These are phyloP conservation scores for Dendrocopos noguchii DNA, from an alignment of 2,113 vertebrate genomes.

Conservation along the genomic window DNA sequence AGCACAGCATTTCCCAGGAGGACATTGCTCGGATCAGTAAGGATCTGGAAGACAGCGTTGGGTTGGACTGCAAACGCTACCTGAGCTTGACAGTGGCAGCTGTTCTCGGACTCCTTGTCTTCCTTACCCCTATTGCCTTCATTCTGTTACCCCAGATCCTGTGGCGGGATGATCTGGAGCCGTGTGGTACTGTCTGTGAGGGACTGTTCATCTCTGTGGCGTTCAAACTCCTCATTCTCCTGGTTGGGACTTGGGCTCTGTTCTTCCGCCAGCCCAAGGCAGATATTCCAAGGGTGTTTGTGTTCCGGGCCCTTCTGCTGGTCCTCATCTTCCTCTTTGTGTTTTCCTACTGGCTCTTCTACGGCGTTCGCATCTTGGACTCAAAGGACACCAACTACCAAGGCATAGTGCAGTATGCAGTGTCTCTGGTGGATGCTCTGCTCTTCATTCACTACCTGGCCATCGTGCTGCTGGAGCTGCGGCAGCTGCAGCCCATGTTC, in stretches of 20 bases:
- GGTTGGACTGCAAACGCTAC: slow-evolving; percentile 84
- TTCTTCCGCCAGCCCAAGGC: slow-evolving; percentile 87
- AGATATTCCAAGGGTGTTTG: slow-evolving; percentile 87
- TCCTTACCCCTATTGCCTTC: slow-evolving; percentile 92
- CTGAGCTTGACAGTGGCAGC: slow-evolving; percentile 84
- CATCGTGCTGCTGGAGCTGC: slow-evolving; percentile 91
- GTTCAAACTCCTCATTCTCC: slow-evolving; percentile 94
- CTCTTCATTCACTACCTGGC: slow-evolving; percentile 96
- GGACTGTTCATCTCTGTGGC: slow-evolving; percentile 95
- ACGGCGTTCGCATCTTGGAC: slow-evolving; percentile 93
- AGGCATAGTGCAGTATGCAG: slow-evolving; percentile 93
- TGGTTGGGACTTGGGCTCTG: slow-evolving; percentile 92
- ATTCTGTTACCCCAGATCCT: slow-evolving; percentile 88
- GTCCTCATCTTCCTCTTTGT: slow-evolving; percentile 92
- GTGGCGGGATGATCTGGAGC: slow-evolving; percentile 89
- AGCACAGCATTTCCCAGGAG: slow-evolving; percentile 96
- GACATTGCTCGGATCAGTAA: slow-evolving; percentile 93
- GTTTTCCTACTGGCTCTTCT: slow-evolving; percentile 97
- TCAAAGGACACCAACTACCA: slow-evolving; percentile 91
- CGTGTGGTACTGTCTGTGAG: slow-evolving; percentile 91
- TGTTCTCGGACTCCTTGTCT: slow-evolving; percentile 85
- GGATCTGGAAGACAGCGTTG: slow-evolving; percentile 89
- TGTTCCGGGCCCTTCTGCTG: slow-evolving; percentile 88
- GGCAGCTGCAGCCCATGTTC: slow-evolving; percentile 91
- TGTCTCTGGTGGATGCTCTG: slow-evolving; percentile 93